Evolutionary conservation across 1,140 invertebrate species (phyloP).

Genomic region (Melipona quadrifasciata): DNA sequence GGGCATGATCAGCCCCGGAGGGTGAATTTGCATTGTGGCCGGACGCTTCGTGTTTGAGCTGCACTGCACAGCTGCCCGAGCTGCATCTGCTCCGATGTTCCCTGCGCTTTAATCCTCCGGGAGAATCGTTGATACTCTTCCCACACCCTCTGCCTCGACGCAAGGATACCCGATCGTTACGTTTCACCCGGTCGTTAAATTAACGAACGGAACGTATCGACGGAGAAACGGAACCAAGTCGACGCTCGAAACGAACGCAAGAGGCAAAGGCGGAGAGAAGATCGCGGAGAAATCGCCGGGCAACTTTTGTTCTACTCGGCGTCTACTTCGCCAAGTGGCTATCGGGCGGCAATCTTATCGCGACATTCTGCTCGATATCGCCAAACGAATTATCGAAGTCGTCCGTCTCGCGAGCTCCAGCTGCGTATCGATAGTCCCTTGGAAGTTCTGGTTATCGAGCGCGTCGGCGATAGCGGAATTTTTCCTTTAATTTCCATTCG

Average conservation of each 20-base stretch:
- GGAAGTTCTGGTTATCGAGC: not conserved
- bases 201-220: not conserved
- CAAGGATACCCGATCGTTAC: not conserved
- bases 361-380: not conserved
- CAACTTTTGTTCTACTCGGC: not conserved
- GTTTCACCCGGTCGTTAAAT: slow-evolving; percentile 2
- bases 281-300: not conserved
- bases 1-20: slow-evolving; percentile 33
- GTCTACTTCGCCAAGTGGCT: not conserved
- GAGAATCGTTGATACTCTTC: slow-evolving; percentile 41
- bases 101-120: slow-evolving; percentile 40
- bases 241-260: not conserved
- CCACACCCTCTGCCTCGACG: too few species aligned
- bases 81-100: slow-evolving; percentile 42
- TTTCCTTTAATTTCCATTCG: not conserved
- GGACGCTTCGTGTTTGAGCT: slow-evolving; percentile 63
- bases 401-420: not conserved
- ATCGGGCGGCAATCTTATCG: slow-evolving; percentile 19
- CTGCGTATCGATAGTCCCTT: not conserved
- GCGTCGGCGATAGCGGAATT: not conserved
- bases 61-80: slow-evolving; percentile 1
- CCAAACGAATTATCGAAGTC: slow-evolving; percentile 10
- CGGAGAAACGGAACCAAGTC: not conserved
- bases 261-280: not conserved
- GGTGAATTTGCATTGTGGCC: slow-evolving; percentile 70